Conservation (phyloP, 2,113 vertebrate genomes). For the Centropus unirufus region DNA sequence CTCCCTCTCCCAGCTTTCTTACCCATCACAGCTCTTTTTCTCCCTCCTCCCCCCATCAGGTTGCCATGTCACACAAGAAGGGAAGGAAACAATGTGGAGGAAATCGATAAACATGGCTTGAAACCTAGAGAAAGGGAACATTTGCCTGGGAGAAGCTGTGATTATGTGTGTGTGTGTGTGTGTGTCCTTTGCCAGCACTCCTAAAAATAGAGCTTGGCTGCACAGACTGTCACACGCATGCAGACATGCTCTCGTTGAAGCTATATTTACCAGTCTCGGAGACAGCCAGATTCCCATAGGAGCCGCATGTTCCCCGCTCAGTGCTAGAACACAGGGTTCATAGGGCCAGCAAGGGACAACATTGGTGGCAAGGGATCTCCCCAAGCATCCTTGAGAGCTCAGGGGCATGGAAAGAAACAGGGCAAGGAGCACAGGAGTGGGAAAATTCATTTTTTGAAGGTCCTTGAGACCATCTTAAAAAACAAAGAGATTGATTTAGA, state of each 20-base stretch:
- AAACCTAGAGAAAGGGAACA: conserved; percentile 13
- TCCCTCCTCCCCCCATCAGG: neutral
- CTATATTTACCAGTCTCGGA: conserved; percentile 26
- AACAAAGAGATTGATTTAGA: neutral
- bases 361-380: neutral
- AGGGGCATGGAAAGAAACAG: fast-evolving
- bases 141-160: conserved; percentile 31
- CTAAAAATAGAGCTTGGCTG: conserved; percentile 66
- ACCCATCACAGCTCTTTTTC: neutral
- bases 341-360: fast-evolving
- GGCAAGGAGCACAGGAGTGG: neutral
- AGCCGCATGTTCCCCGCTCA: neutral
- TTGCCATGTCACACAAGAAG: neutral
- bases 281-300: neutral
- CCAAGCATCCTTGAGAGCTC: neutral
- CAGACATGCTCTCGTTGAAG: conserved; percentile 20
- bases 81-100: conserved; percentile 19
- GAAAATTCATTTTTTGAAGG: neutral
- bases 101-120: conserved; percentile 44
- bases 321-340: neutral
- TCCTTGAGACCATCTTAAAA: neutral
- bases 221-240: conserved; percentile 47
- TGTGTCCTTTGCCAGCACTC: neutral
- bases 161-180: neutral
- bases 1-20: neutral